Percentiles rank a stretch among this genome's conserved stretches.
These are phyloP conservation scores for Microplitis manilae DNA, from an alignment of 2,888 invertebrate genomes.

Conservation along the genomic window DNA sequence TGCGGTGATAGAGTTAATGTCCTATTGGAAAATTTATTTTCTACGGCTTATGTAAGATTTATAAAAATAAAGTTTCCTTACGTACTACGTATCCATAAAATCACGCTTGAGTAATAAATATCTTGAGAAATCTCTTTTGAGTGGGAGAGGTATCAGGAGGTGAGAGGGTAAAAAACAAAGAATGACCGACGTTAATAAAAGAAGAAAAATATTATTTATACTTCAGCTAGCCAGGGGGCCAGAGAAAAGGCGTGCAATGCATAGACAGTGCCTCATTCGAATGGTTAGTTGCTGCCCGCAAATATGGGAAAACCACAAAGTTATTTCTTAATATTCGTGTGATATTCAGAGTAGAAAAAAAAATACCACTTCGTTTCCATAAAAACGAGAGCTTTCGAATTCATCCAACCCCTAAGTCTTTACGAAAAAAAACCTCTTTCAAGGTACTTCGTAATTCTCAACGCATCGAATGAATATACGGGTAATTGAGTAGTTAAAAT, in stretches of 20 bases:
- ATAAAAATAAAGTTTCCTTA: constrained; percentile 37
- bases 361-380: constrained; percentile 53
- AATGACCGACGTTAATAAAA: constrained; percentile 50
- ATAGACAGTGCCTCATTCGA: constrained; percentile 69
- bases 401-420: constrained; percentile 15
- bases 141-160: constrained; percentile 32
- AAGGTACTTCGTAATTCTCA: constrained; percentile 23
- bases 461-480: not conserved
- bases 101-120: constrained; percentile 62
- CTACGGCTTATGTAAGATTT: constrained; percentile 8
- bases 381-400: constrained; percentile 53
- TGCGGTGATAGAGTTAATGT: too few species aligned
- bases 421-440: constrained; percentile 13
- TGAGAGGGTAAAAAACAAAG: constrained; percentile 29
- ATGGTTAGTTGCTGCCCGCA: constrained; percentile 65
- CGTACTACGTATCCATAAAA: constrained; percentile 42
- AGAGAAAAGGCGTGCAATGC: constrained; percentile 66
- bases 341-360: constrained; percentile 53
- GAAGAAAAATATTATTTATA: constrained; percentile 67
- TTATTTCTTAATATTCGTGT: constrained; percentile 70
- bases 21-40: constrained; percentile 4
- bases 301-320: constrained; percentile 65
- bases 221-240: constrained; percentile 54
- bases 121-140: constrained; percentile 41
- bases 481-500: too few species aligned